Evolutionary conservation across 1,140 invertebrate species (phyloP).

Genomic region (Neodiprion virginianus): DNA sequence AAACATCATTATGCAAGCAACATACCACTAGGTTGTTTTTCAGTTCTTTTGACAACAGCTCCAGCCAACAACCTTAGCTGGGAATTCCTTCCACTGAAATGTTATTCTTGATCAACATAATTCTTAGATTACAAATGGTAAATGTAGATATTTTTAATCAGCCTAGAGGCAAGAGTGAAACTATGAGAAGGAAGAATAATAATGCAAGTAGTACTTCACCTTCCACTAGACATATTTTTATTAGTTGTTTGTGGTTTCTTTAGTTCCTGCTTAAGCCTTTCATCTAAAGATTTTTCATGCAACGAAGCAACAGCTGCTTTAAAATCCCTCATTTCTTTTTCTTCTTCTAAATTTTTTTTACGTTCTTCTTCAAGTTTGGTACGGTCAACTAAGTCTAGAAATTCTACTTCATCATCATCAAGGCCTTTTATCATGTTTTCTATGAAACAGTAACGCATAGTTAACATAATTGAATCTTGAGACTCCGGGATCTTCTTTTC

Average conservation of each 20-base stretch:
- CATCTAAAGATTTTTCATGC: constrained; percentile 76
- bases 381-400: constrained; percentile 87
- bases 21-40: constrained; percentile 61
- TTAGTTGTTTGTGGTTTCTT: constrained; percentile 48
- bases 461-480: constrained; percentile 9
- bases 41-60: constrained; percentile 65
- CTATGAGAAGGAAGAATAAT: neutral
- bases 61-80: constrained; percentile 69
- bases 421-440: constrained; percentile 95
- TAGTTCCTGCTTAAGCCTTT: constrained; percentile 67
- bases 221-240: constrained; percentile 46
- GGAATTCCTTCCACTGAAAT: constrained; percentile 51
- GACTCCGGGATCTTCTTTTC: constrained; percentile 10
- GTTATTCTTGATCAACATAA: constrained; percentile 19
- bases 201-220: constrained; percentile 33
- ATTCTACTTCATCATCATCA: constrained; percentile 94
- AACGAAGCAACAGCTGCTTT: constrained; percentile 79
- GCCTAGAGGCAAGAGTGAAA: constrained; percentile 5
- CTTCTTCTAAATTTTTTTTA: constrained; percentile 81
- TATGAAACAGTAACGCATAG: constrained; percentile 54
- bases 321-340: constrained; percentile 82
- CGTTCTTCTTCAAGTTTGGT: constrained; percentile 84
- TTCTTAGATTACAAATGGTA: constrained; percentile 19
- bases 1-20: constrained; percentile 20
- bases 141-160: constrained; percentile 19